Evolutionary conservation across 2,113 vertebrate species (phyloP), one percentile per base, ranked within the genome.

Genomic region (Trogon melanurus): DNA sequence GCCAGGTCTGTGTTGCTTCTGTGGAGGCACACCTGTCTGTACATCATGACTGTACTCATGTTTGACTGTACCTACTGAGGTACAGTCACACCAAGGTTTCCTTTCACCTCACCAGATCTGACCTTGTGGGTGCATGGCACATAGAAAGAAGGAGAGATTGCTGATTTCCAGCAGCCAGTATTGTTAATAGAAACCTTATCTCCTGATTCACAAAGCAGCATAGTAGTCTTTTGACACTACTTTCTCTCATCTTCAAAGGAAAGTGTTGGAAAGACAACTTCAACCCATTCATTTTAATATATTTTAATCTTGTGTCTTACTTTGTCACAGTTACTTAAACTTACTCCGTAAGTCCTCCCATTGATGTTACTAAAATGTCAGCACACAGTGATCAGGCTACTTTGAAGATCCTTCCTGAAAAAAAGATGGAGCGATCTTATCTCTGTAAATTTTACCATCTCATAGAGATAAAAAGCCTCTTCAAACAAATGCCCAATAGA

Each of bases 261-360:
- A 92, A 90, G 38, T 50, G 9, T 44, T 86, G 79, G 60, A 88
- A 83, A 90, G 75, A 71, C 22, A 67, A 47, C 19, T 89, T 72
- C 56, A 78, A 86, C 9, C 13, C 57, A 69, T 74, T 64, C 23
- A 41, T 88, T 95, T 83, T 80, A 80, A 88, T 56, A 71, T 7
- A 57, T 85, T 93, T 93, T 84, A 38, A 93, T 78, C 70, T 75
- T 34, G 13, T 79, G n/a, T 36, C 48, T 87, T 84, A 71, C n/a
- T 96, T 88, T 72, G 30, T 27, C 58, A 70, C 17, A 13, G 30
- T 86, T 84, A 48, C 32, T 82, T 91, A 82, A 76, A 53, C 36
- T 88, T 83, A 58, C 21, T 80, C 38, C 21, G 41, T 23, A 36
- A 88, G 72, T 48, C 61, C 10, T 78, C 30, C 32, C 41, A 72